Evolutionary conservation across 1,140 invertebrate genomes (phyloP).

Genomic region (Aleiodes sp.): DNA sequence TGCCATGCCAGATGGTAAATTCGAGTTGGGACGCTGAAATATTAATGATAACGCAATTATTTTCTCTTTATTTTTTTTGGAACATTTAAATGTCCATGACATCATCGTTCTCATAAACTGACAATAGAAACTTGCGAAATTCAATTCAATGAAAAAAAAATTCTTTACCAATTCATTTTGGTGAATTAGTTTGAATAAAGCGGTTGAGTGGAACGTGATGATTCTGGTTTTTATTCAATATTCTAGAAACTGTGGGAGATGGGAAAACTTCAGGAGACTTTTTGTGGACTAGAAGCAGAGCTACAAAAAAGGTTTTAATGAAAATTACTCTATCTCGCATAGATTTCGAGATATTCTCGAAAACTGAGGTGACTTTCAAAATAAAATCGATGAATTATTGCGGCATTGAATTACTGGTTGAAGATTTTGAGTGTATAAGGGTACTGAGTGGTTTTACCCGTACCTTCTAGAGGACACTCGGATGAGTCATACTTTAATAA

Average conservation of each 20-base stretch:
- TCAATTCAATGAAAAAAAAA: not conserved
- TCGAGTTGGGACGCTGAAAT: not conserved
- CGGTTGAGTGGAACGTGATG: too few relatives aligned
- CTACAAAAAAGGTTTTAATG: too few relatives aligned
- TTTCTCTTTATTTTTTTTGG: not conserved
- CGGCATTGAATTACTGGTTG: not conserved
- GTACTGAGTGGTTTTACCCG: too few relatives aligned
- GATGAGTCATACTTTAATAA: slow-evolving; percentile 17
- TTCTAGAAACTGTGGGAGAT: too few relatives aligned
- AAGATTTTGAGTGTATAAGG: not conserved
- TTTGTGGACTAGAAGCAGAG: too few relatives aligned
- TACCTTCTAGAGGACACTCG: not conserved
- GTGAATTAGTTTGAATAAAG: too few relatives aligned
- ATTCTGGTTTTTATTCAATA: too few relatives aligned
- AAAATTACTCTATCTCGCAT: too few relatives aligned
- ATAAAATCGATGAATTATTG: too few relatives aligned
- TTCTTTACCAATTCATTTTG: not conserved
- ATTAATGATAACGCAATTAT: not conserved
- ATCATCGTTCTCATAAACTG: not conserved
- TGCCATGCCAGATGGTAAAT: not conserved
- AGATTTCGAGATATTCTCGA: too few relatives aligned
- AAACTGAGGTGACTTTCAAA: too few relatives aligned
- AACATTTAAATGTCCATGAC: not conserved
- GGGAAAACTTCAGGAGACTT: too few relatives aligned
- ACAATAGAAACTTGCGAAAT: not conserved